A percentile compares a stretch with the other conserved stretches of the same genome.
These are phyloP conservation scores for Eupithecia dodoneata DNA, from an alignment of 2,888 invertebrate species.

Conservation along the genomic window DNA sequence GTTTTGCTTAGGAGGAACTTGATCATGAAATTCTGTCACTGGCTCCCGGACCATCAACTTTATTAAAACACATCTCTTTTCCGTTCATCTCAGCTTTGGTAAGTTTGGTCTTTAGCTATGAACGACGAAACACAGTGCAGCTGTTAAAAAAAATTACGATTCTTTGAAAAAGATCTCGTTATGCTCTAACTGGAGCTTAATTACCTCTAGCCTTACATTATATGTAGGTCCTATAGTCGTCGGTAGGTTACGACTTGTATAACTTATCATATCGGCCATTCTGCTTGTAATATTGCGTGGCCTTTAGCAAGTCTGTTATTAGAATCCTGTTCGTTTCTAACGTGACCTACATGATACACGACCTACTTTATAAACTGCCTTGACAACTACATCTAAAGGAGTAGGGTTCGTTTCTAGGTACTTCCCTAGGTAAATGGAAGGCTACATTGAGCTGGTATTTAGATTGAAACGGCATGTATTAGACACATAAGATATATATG, in stretches of 20 bases:
- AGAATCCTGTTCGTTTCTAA: background rate
- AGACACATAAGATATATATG: too few relatives aligned
- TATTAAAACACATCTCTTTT: too few relatives aligned
- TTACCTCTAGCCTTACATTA: background rate
- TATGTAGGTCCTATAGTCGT: too few relatives aligned
- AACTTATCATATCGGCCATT: background rate
- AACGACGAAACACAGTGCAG: too few relatives aligned
- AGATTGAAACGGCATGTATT: too few relatives aligned
- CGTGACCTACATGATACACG: background rate
- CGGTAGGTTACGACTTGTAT: background rate
- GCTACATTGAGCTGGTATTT: background rate
- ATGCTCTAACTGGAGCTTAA: background rate
- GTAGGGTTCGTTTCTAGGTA: background rate
- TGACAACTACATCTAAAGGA: conserved; percentile 6
- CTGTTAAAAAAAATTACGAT: too few relatives aligned
- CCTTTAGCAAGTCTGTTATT: background rate
- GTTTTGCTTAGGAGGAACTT: too few relatives aligned
- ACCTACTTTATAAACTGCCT: background rate
- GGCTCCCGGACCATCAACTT: too few relatives aligned
- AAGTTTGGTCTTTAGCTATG: too few relatives aligned
- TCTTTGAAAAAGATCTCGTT: background rate
- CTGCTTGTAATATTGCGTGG: background rate
- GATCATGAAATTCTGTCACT: too few relatives aligned
- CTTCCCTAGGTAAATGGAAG: background rate
- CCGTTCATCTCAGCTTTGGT: too few relatives aligned